Conservation (phyloP, 2,797 vertebrate species). For the Aulostomus chinensis region DNA sequence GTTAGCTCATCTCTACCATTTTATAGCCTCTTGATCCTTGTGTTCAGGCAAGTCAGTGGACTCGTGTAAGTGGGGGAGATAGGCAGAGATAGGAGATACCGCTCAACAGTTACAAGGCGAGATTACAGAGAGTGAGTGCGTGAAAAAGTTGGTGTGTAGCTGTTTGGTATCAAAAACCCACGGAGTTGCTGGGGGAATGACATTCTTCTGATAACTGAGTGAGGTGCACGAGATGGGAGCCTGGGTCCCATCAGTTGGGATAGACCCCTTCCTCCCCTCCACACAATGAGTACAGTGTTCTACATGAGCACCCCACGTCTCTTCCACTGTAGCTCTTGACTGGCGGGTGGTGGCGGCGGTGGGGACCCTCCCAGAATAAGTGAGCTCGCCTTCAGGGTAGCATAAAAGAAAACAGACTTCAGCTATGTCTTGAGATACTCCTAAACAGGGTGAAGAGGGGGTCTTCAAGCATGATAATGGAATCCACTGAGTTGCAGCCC, state of each 20-base stretch:
- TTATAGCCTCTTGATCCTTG: constrained; percentile 13
- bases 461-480: constrained; percentile 58
- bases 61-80: constrained; percentile 6
- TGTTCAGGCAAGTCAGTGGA: constrained; percentile 1
- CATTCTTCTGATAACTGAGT: constrained; percentile 71
- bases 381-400: constrained; percentile 52
- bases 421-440: constrained; percentile 55
- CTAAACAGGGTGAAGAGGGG: constrained; percentile 34
- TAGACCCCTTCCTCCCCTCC: constrained; percentile 53
- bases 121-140: constrained; percentile 54
- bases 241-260: constrained; percentile 69
- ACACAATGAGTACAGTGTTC: constrained; percentile 81
- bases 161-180: constrained; percentile 52
- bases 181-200: constrained; percentile 43
- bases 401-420: constrained; percentile 63
- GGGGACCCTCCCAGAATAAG: constrained; percentile 39
- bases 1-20: constrained; percentile 50
- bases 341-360: constrained; percentile 14
- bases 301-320: constrained; percentile 61
- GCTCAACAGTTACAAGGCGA: constrained; percentile 64
- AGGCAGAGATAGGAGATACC: constrained; percentile 45
- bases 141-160: constrained; percentile 56
- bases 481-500: constrained; percentile 45
- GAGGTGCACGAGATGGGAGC: constrained; percentile 62
- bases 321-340: constrained; percentile 70